These are phyloP conservation scores for Penaeus japonicus DNA, from an alignment of 1,140 invertebrate genomes.

Conservation along the genomic window DNA sequence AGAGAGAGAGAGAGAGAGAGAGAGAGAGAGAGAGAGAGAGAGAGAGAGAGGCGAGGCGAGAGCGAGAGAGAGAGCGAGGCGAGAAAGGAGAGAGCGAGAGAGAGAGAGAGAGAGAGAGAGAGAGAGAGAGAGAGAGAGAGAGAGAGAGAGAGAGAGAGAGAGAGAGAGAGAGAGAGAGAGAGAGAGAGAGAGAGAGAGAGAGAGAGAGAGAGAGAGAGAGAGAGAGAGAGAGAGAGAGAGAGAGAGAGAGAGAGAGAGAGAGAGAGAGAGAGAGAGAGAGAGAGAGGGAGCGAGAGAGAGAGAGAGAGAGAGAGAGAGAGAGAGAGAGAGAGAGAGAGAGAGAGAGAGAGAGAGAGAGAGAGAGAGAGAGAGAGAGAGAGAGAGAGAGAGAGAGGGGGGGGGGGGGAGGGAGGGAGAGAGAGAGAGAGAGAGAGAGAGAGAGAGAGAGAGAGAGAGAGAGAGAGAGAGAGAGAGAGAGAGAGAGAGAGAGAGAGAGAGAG, in stretches of 20 bases:
- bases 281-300: too few species aligned
- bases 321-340: not conserved
- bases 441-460: not conserved
- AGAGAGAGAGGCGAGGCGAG: not conserved
- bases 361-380: not conserved
- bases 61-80: not conserved
- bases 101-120: not conserved
- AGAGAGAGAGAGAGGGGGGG: not conserved
- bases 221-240: too few species aligned
- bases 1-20: too few species aligned
- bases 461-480: not conserved
- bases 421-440: not conserved
- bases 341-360: not conserved
- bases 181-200: not conserved
- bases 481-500: not conserved
- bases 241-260: too few species aligned
- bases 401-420: not conserved
- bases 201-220: not conserved
- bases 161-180: too few species aligned
- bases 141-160: not conserved
- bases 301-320: too few species aligned
- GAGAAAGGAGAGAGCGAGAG: not conserved
- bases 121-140: not conserved
- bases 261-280: too few species aligned
- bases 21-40: too few species aligned